These are phyloP conservation scores for Trachelipus rathkii DNA, from an alignment of 1,140 invertebrate species.

Conservation along the genomic window DNA sequence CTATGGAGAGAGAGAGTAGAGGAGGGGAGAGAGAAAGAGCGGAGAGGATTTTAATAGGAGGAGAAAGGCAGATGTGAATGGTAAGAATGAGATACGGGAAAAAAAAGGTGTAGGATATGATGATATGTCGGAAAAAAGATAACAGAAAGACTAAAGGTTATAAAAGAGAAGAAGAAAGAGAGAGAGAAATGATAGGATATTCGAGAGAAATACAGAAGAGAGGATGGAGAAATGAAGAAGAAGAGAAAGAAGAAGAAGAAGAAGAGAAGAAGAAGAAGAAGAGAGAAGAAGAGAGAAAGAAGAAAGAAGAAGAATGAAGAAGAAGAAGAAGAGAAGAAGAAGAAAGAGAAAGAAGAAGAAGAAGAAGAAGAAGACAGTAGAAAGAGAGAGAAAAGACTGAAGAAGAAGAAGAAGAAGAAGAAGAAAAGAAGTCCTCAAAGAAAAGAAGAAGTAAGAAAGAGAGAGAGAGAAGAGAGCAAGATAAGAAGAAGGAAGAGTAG, in stretches of 20 bases:
- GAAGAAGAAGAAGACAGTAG: no score
- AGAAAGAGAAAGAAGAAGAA: not conserved
- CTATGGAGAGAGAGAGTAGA: not conserved
- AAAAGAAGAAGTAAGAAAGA: not conserved
- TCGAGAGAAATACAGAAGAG: constrained; percentile 16
- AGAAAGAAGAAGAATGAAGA: not conserved
- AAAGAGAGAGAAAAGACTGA: not conserved
- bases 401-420: not conserved
- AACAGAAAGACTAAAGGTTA: not conserved
- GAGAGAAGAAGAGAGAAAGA: not conserved
- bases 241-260: not conserved
- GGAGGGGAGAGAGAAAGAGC: not conserved
- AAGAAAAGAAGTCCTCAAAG: no score
- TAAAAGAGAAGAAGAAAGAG: not conserved
- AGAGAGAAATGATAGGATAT: no score
- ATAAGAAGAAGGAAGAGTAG: not conserved
- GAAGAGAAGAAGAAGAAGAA: not conserved
- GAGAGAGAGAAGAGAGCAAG: not conserved
- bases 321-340: not conserved
- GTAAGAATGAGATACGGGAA: not conserved
- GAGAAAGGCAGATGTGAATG: no score
- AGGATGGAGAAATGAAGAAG: not conserved
- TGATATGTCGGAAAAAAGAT: not conserved
- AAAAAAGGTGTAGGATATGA: not conserved
- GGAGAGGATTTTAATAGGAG: not conserved